phyloP scores from a whole-genome alignment of 2,797 vertebrate genomes.

The Macroramphosus scolopax region DNA sequence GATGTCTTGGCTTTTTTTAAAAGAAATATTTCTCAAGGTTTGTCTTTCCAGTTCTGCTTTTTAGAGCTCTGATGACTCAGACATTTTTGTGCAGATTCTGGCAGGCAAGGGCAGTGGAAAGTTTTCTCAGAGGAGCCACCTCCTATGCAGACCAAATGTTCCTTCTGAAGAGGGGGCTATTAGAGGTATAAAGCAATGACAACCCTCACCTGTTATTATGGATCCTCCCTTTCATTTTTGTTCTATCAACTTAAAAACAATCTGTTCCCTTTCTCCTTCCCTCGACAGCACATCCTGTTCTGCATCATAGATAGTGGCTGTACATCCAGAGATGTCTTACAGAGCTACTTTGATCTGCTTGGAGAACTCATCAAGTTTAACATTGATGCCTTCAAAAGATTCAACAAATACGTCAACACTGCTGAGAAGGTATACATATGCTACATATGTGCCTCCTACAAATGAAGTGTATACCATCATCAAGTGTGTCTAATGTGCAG shows the following conservation, averaged over 20 bases:
- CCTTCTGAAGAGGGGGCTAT: slow-evolving; percentile 91
- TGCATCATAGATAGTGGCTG: slow-evolving; percentile 99
- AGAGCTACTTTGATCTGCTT: slow-evolving; percentile 98
- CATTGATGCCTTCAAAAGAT: slow-evolving; percentile 96
- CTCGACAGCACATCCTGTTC: slow-evolving; percentile 92
- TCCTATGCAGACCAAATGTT: slow-evolving; percentile 99
- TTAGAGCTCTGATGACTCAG: not conserved
- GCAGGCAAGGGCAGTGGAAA: slow-evolving; percentile 98
- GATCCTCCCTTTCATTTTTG: no score
- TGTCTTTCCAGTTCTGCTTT: slow-evolving; percentile 8
- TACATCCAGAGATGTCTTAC: slow-evolving; percentile 94
- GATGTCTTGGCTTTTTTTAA: no score
- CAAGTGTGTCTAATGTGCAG: not conserved
- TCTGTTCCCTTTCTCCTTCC: slow-evolving; percentile 6
- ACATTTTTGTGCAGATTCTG: slow-evolving; percentile 85
- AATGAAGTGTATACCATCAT: not conserved
- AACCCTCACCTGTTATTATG: no score
- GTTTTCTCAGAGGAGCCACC: slow-evolving; percentile 95
- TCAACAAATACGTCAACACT: slow-evolving; percentile 98
- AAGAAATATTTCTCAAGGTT: no score
- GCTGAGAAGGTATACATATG: slow-evolving; percentile 88
- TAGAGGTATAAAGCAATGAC: slow-evolving; percentile 93
- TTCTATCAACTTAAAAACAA: no score
- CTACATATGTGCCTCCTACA: not conserved
- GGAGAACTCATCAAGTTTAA: slow-evolving; percentile 99